Percentiles rank a stretch among this genome's conserved stretches.
phyloP scores from a whole-genome alignment of 2,797 vertebrate species.

The Oryzias dopingdopingensis region DNA sequence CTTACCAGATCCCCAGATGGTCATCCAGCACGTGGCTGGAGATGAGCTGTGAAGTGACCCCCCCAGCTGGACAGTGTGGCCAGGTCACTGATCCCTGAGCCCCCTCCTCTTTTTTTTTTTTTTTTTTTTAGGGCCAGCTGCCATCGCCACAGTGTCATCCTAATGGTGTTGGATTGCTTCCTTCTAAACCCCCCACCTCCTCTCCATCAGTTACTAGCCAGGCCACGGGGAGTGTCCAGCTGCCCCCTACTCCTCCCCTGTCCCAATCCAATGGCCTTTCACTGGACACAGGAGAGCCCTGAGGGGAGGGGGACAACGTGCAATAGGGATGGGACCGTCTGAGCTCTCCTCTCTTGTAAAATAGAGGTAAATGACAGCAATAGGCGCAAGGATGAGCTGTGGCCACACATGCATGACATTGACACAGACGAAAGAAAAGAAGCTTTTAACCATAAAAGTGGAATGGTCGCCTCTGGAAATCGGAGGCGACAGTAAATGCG shows the following conservation, averaged over 20 bases:
- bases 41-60: slow-evolving; percentile 76
- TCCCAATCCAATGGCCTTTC: slow-evolving; percentile 69
- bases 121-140: slow-evolving; percentile 76
- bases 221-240: slow-evolving; percentile 73
- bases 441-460: slow-evolving; percentile 72
- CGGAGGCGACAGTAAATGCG: slow-evolving; percentile 65
- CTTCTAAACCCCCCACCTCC: slow-evolving; percentile 20
- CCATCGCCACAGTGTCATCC: slow-evolving; percentile 58
- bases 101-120: slow-evolving; percentile 29
- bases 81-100: slow-evolving; percentile 82
- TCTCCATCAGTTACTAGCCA: slow-evolving; percentile 50
- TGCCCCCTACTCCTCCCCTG: slow-evolving; percentile 64
- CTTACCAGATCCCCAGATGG: slow-evolving; percentile 75
- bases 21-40: slow-evolving; percentile 79
- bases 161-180: slow-evolving; percentile 66
- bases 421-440: slow-evolving; percentile 70
- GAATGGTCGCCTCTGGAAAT: slow-evolving; percentile 70
- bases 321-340: slow-evolving; percentile 49
- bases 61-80: slow-evolving; percentile 83
- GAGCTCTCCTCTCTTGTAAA: slow-evolving; percentile 28
- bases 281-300: slow-evolving; percentile 74
- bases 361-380: slow-evolving; percentile 55
- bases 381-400: slow-evolving; percentile 57
- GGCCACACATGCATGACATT: slow-evolving; percentile 65
- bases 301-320: slow-evolving; percentile 36